phyloP scores from a whole-genome alignment of 2,888 invertebrate species.

The Rotaria macrura region DNA sequence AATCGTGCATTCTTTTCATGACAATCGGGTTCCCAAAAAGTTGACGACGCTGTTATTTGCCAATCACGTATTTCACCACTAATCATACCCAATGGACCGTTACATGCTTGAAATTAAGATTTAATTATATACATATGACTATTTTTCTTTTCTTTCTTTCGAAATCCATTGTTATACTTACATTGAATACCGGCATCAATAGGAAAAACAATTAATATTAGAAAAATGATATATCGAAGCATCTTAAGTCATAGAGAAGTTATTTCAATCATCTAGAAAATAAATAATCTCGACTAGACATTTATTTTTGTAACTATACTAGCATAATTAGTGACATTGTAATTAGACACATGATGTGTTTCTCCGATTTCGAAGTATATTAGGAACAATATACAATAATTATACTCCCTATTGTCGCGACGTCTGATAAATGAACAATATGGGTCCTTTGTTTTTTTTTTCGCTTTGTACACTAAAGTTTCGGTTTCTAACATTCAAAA shows the following conservation, averaged over 20 bases:
- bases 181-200: background rate
- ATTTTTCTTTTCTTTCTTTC: too few species aligned
- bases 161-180: too few species aligned
- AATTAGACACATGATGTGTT: too few species aligned
- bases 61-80: slow-evolving; percentile 50
- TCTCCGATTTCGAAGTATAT: too few species aligned
- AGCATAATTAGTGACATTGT: too few species aligned
- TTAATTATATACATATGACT: background rate
- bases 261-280: background rate
- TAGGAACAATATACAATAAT: too few species aligned
- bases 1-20: slow-evolving; percentile 52
- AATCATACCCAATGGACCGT: slow-evolving; percentile 30
- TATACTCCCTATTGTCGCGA: too few species aligned
- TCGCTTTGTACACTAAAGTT: too few species aligned
- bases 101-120: background rate
- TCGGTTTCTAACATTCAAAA: too few species aligned
- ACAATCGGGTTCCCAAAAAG: slow-evolving; percentile 48
- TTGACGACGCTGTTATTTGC: slow-evolving; percentile 53
- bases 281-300: background rate
- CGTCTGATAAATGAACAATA: too few species aligned
- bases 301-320: background rate
- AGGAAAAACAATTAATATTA: background rate
- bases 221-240: background rate
- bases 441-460: too few species aligned
- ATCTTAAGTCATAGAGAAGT: background rate